Evolutionary conservation across 2,888 invertebrate genomes (phyloP), one percentile per base, ranked within the genome.

Genomic region (Punctoribates punctum): DNA sequence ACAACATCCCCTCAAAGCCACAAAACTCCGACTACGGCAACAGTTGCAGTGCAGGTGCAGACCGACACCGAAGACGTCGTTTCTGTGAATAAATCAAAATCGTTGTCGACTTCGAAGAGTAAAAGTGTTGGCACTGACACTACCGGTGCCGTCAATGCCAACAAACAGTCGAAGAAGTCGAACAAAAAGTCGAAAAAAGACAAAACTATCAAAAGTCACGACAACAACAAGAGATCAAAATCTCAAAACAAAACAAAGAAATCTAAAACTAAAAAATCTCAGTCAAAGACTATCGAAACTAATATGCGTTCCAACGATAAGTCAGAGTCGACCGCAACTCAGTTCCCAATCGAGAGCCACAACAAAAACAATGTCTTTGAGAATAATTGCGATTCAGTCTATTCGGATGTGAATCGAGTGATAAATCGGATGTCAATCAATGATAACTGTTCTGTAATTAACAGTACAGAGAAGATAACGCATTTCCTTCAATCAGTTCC

Each of bases 31-130:
- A 42, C 70, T 42, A 70, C 70, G 25, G 70, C 42, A 42, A 70
- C 70, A 4, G 70, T 70, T 42, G 65, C 75, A n/a, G 75, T 75
- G 13, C 75, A 75, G 46, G 75, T 75, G 15, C 75, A 75, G 48
- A 75, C 75, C 17, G 75, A 75, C 23, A 65, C 60, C 46, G 51
- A 62, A 29, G 75, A 75, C 17, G 20, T 75, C 6, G n/a, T 20
- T 17, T 11, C 29, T 3, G 8, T 34, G 4, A 46, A 38, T 42
- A 70, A 70, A 70, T 70, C 70, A 20, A 70, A 70, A 42, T 70
- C 70, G 13, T 2, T 65, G 38, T 62, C 34, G n/a, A 23, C 13
- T 20, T 23, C 70, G 8, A 70, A 42, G 70, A 70, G 42, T 11
- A 38, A 20, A 15, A 70, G 70, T 42, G 70, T 70, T 8, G 70